Evolutionary conservation across 2,888 invertebrate genomes (phyloP), one percentile per base, ranked within the genome.

Genomic region (Ypsolopha sequella): DNA sequence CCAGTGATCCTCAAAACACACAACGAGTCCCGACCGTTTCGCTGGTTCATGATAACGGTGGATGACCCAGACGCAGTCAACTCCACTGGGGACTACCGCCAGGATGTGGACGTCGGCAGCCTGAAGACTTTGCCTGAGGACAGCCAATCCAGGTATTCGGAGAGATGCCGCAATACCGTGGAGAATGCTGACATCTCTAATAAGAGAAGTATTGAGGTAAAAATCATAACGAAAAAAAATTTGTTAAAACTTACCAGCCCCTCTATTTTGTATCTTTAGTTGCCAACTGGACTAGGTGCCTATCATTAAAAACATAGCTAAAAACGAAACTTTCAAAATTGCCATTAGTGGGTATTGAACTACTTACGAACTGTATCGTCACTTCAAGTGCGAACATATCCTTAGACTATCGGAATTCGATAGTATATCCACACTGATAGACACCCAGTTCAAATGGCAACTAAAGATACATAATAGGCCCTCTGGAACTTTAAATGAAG

Each of bases 31-130:
- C 71, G 73, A 0, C 71, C 80, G 0, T 85, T 86, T 58, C 70
- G 72, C 13, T 73, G 73, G 71, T 86, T 84, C 62, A 84, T 86
- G 82, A 80, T 86, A 51, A 84, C 84, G 0, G 81, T 75, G 0
- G 85, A 86, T 50, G 79, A 84, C 50, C 82, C 85, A 0, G 68
- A 70, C 0, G 63, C 77, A 7, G 85, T 84, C 54, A 63, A 68
- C 38, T 67, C 58, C 10, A 58, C 63, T 0, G 64, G 67, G 11
- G 67, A 48, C 45, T 11, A 71, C 41, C 68, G 65, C 36, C 61
- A 63, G 1, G 63, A 63, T 2, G 65, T 63, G 0, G 75, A 81
- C 36, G 81, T 82, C 0, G 85, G 85, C 11, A 72, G 62, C 36
- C 61, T 85, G 38, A 85, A 82, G 61, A 80, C 79, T 0, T 57